Percentiles rank a stretch among this genome's conserved stretches.
Conservation (phyloP, 2,113 vertebrate genomes). For the Euleptes europaea region DNA sequence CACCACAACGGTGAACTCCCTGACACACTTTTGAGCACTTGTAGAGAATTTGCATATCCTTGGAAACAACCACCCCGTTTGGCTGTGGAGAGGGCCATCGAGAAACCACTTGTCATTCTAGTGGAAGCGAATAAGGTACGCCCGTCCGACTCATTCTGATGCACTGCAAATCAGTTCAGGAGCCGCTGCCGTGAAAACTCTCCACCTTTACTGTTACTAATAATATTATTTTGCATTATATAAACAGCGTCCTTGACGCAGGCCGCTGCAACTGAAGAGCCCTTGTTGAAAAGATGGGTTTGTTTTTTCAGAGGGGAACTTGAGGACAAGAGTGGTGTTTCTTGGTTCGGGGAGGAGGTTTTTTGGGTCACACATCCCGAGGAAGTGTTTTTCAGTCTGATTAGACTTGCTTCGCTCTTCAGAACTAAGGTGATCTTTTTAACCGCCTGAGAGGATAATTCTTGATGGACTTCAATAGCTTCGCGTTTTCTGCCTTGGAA, state of each 20-base stretch:
- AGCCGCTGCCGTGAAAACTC: background rate
- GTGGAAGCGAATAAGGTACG: background rate
- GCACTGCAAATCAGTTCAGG: background rate
- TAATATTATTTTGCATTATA: background rate
- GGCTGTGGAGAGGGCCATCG: background rate
- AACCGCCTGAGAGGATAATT: background rate
- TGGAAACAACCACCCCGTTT: background rate
- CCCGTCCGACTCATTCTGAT: background rate
- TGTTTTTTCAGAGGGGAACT: background rate
- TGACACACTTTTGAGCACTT: background rate
- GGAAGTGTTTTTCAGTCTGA: background rate
- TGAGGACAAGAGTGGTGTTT: background rate
- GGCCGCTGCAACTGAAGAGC: background rate
- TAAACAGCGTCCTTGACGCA: background rate
- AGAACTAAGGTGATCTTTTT: slow-evolving; percentile 3
- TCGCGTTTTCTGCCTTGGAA: background rate
- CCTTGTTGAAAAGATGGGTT: accelerated
- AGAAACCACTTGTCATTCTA: background rate
- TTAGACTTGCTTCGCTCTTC: slow-evolving; percentile 1
- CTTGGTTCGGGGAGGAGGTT: background rate
- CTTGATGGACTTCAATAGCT: background rate
- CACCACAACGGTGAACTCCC: background rate
- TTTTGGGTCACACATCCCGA: background rate
- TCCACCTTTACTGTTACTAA: background rate
- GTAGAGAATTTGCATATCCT: background rate